Conservation (phyloP, 1,140 invertebrate species). For the Pararge aegeria region DNA sequence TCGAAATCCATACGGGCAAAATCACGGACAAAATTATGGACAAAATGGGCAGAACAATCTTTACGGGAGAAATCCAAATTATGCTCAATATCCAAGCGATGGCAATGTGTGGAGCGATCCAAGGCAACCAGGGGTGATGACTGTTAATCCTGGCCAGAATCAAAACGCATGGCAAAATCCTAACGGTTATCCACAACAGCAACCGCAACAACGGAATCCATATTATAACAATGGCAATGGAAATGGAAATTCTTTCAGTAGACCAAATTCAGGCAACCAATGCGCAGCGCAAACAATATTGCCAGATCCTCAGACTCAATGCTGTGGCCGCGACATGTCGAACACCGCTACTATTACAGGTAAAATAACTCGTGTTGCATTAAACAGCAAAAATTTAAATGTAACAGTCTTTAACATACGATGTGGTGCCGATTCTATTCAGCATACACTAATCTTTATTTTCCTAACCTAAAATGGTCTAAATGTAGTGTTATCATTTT, state of each 20-base stretch:
- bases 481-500: no score
- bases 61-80: conserved; percentile 6
- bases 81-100: conserved; percentile 7
- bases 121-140: neutral
- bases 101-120: conserved; percentile 1
- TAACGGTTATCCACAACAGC: neutral
- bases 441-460: no score
- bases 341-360: conserved; percentile 36
- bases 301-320: conserved; percentile 50
- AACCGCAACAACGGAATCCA: conserved; percentile 3
- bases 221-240: conserved; percentile 10
- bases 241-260: conserved; percentile 1
- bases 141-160: neutral
- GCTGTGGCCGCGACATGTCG: conserved; percentile 57
- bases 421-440: no score
- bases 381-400: no score
- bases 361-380: conserved; percentile 7
- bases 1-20: conserved; percentile 6
- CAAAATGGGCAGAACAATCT: neutral
- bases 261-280: conserved; percentile 10
- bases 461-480: no score
- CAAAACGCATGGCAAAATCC: conserved; percentile 7
- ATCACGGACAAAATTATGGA: conserved; percentile 6
- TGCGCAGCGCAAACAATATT: conserved; percentile 32
- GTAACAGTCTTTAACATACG: no score